phyloP scores from a whole-genome alignment of 2,797 vertebrate genomes.

The Hoplostethus atlanticus region DNA sequence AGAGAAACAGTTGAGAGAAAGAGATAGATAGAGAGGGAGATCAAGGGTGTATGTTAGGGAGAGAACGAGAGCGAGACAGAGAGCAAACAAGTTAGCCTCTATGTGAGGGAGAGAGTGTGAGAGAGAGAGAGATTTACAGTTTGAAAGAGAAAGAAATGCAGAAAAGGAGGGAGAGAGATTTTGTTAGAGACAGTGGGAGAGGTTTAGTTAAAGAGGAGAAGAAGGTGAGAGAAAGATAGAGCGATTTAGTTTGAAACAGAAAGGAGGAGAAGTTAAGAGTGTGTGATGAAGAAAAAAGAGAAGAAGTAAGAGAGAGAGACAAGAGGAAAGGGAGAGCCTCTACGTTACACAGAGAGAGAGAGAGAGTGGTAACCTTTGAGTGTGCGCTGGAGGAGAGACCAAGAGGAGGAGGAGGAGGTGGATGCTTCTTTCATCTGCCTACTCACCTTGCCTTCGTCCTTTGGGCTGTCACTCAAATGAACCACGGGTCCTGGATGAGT shows the following conservation, averaged over 20 bases:
- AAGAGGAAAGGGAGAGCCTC: neutral
- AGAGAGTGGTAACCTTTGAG: neutral
- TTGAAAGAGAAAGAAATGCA: no score
- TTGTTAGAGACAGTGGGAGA: neutral
- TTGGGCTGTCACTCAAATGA: constrained; percentile 97
- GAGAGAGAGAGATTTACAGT: no score
- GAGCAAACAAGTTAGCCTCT: neutral
- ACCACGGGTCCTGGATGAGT: constrained; percentile 98
- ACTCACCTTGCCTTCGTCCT: constrained; percentile 98
- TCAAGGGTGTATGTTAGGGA: neutral
- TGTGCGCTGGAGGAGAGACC: constrained; percentile 12
- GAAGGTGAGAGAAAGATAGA: neutral
- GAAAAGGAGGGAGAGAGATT: neutral
- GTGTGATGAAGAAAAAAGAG: neutral
- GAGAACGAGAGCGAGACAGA: neutral
- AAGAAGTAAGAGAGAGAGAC: constrained; percentile 8
- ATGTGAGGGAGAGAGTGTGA: neutral
- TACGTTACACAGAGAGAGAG: neutral
- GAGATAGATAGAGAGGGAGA: neutral
- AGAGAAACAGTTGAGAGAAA: neutral
- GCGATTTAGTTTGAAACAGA: neutral
- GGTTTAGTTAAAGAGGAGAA: constrained; percentile 10
- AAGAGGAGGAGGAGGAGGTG: neutral
- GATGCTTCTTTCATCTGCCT: constrained; percentile 37
- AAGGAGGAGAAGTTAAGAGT: neutral